Conservation (phyloP, 2,797 vertebrate species). For the Chaenodraco wilsoni region DNA sequence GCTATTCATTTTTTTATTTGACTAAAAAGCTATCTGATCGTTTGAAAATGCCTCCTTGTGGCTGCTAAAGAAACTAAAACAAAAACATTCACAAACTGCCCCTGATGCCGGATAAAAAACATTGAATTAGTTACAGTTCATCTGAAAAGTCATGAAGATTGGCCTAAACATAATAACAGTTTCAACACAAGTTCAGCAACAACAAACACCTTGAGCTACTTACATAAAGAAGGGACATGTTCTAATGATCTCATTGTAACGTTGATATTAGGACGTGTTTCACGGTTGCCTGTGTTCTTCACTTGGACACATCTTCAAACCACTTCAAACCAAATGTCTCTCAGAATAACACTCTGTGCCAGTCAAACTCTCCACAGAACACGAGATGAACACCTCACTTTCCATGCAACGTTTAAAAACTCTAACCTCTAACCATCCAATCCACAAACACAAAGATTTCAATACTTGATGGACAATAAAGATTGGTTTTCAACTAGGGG, state of each 20-base stretch:
- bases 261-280: background rate
- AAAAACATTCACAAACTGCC: background rate
- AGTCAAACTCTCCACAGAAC: background rate
- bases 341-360: constrained; percentile 1
- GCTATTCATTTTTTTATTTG: background rate
- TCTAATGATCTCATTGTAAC: background rate
- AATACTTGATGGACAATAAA: background rate
- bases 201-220: constrained; percentile 2
- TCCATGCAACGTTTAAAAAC: too few species aligned
- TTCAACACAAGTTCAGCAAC: background rate
- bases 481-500: too few species aligned
- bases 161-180: constrained; percentile 7
- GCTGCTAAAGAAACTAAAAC: constrained; percentile 9
- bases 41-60: background rate
- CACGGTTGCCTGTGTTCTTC: too few species aligned
- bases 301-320: background rate
- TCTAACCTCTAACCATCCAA: too few species aligned
- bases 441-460: too few species aligned
- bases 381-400: background rate
- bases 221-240: constrained; percentile 13
- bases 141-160: constrained; percentile 1
- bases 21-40: background rate
- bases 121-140: background rate
- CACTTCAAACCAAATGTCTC: background rate
- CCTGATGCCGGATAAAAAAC: background rate